Conservation (phyloP, 2,113 vertebrate genomes). For the Bolborhynchus lineola region DNA sequence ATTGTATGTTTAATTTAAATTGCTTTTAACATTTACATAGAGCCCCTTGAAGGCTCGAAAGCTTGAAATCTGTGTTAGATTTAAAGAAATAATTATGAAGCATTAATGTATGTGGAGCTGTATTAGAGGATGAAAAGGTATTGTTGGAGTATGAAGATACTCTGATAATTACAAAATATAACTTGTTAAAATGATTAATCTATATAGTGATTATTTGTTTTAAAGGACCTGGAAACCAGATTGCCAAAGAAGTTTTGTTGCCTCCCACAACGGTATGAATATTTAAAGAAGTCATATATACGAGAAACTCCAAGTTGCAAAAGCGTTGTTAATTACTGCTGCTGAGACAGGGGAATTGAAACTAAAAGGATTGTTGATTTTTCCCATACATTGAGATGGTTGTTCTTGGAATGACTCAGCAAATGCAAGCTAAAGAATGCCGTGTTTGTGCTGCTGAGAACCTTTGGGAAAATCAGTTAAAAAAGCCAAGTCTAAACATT, state of each 20-base stretch:
- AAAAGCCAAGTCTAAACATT: background rate
- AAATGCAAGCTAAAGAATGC: background rate
- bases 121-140: background rate
- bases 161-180: background rate
- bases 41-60: slow-evolving; percentile 53
- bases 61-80: slow-evolving; percentile 23
- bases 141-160: background rate
- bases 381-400: background rate
- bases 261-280: background rate
- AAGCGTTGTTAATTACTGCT: background rate
- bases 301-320: background rate
- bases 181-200: slow-evolving; percentile 25
- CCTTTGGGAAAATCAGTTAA: background rate
- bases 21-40: slow-evolving; percentile 66
- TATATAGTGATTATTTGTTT: background rate
- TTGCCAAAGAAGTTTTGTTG: background rate
- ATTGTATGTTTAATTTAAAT: slow-evolving; percentile 79
- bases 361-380: background rate
- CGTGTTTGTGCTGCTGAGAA: background rate
- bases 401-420: background rate
- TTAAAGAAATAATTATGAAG: slow-evolving; percentile 26
- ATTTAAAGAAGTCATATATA: background rate
- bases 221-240: background rate
- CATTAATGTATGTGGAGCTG: background rate
- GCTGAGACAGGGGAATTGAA: background rate